A percentile compares a stretch with the other conserved stretches of the same genome.
phyloP scores from a whole-genome alignment of 2,888 invertebrate species.

The Torymus texanus region DNA sequence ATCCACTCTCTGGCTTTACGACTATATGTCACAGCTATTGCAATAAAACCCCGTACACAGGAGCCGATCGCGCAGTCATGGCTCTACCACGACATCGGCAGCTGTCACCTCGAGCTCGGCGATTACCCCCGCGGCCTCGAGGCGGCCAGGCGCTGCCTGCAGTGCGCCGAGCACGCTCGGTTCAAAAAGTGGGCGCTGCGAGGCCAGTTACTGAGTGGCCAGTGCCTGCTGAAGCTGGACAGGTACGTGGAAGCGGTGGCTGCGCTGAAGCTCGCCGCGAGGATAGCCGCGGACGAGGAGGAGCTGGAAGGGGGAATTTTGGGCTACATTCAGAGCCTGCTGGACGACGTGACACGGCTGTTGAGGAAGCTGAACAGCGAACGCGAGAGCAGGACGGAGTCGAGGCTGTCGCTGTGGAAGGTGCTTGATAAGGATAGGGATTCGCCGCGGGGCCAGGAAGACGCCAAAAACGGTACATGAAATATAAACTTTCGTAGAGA shows the following conservation, averaged over 20 bases:
- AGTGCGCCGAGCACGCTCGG: slow-evolving; percentile 59
- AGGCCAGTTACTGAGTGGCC: slow-evolving; percentile 65
- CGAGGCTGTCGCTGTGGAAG: background rate
- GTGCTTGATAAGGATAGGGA: too few species aligned
- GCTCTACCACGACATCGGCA: slow-evolving; percentile 65
- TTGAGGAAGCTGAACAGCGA: slow-evolving; percentile 46
- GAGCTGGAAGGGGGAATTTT: slow-evolving; percentile 58
- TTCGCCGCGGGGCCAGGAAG: too few species aligned
- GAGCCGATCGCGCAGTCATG: slow-evolving; percentile 61
- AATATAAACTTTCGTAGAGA: too few species aligned
- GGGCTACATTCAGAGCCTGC: slow-evolving; percentile 64
- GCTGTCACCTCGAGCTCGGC: slow-evolving; percentile 67
- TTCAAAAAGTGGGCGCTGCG: slow-evolving; percentile 67
- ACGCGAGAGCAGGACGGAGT: background rate
- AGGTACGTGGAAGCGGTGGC: slow-evolving; percentile 63
- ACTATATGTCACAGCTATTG: too few species aligned
- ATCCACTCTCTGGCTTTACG: too few species aligned
- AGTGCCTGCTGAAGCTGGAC: slow-evolving; percentile 64
- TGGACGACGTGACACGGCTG: slow-evolving; percentile 58
- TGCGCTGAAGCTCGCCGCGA: slow-evolving; percentile 58
- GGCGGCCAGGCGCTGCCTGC: slow-evolving; percentile 59
- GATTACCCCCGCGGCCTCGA: slow-evolving; percentile 59
- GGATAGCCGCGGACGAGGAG: slow-evolving; percentile 58
- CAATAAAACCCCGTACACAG: slow-evolving; percentile 33
- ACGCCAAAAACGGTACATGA: too few species aligned